Evolutionary conservation across 2,888 invertebrate species (phyloP), one percentile per base, ranked within the genome.

Genomic region (Nomada ferruginata): DNA sequence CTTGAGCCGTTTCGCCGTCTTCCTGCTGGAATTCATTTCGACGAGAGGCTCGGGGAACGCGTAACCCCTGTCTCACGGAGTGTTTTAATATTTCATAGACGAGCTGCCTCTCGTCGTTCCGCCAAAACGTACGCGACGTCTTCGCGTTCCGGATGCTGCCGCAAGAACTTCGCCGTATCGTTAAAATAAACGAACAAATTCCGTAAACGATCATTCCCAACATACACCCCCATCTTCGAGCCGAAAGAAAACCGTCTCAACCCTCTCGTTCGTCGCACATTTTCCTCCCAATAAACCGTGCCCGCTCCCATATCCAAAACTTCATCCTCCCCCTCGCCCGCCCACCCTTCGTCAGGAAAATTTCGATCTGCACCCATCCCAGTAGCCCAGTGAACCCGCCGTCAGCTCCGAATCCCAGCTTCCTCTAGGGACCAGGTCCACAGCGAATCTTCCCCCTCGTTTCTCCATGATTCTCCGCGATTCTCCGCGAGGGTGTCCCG

Each of bases 81-180:
- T 81, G 63, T 76, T 82, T 82, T 76, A 82, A 82, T 82, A 82
- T 81, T 80, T 80, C 82, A 81, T 64, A 80, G 63, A 44, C 80
- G 23, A 26, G 66, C 61, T 68, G 63, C 57, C 71, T 80, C 71
- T 57, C 75, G 71, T 52, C 80, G 70, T 71, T 71, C 50, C 71
- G 23, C 20, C 23, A 55, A 55, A 77, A 80, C 23, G 55, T 50
- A 68, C 71, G 68, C 78, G 74, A 80, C 52, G 70, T 74, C 81
- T 79, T 79, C 29, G 69, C 79, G 7, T 29, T 29, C 26, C 26
- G 15, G 26, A 26, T 57, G 23, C 57, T 29, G 29, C 36, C 7
- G 36, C 36, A 36, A 36, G 0, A 36, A 7, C 7, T 7, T 36
- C 9, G 29, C 29, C 29, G 36, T 7, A 1, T 36, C 36, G 0